Conservation (phyloP, 64 coral and sea anemone species). For the Acropora yongei region DNA sequence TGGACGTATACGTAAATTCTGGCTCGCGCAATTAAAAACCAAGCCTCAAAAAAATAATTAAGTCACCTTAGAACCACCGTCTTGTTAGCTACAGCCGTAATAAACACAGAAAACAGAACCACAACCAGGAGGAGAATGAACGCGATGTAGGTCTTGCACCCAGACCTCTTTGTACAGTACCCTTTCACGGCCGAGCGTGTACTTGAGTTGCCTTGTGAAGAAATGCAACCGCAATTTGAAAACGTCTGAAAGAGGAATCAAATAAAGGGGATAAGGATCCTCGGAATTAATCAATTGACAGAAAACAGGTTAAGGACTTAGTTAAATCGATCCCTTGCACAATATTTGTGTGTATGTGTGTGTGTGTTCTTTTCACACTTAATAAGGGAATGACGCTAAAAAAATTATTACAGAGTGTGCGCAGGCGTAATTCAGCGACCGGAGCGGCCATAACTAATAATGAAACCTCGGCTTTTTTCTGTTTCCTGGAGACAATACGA, state of each 20-base stretch:
- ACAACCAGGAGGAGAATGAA: constrained; percentile 63
- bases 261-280: neutral
- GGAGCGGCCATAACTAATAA: too few species aligned
- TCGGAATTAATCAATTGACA: neutral
- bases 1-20: too few species aligned
- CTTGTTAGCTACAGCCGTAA: constrained; percentile 80
- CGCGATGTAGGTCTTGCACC: constrained; percentile 85
- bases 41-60: neutral
- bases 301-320: too few species aligned
- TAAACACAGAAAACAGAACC: constrained; percentile 75
- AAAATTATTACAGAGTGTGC: too few species aligned
- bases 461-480: too few species aligned
- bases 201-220: constrained; percentile 51
- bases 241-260: constrained; percentile 48
- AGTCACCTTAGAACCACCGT: constrained; percentile 88
- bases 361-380: too few species aligned
- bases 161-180: constrained; percentile 66
- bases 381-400: too few species aligned
- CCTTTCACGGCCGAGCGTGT: constrained; percentile 59
- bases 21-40: too few species aligned
- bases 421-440: too few species aligned
- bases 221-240: constrained; percentile 79
- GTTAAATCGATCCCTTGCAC: too few species aligned
- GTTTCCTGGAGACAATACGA: too few species aligned
- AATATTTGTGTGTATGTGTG: too few species aligned